Evolutionary conservation across 2,113 vertebrate genomes (phyloP).

Genomic region (Haplochromis burtoni): DNA sequence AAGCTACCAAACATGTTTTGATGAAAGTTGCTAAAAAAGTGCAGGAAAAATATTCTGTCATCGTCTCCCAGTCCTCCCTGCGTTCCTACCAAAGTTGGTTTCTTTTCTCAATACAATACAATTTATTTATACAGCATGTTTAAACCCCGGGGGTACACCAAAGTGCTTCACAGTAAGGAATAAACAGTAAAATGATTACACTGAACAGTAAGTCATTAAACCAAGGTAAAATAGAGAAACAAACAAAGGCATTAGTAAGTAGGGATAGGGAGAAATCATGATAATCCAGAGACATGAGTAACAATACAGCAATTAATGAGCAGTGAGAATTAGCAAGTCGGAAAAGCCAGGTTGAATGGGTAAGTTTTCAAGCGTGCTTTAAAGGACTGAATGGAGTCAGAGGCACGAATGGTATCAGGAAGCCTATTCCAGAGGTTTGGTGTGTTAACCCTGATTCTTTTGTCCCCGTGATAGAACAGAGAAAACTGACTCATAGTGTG

Average conservation of each 20-base stretch:
- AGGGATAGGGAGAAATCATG: not conserved
- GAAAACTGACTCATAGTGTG: too few relatives aligned
- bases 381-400: not conserved
- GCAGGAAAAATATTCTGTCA: not conserved
- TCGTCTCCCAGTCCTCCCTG: not conserved
- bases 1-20: not conserved
- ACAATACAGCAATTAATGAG: not conserved
- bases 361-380: not conserved
- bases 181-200: not conserved
- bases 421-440: not conserved
- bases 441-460: too few relatives aligned
- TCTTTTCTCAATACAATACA: not conserved
- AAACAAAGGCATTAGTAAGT: not conserved
- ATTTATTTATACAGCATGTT: not conserved
- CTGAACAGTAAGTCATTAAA: not conserved
- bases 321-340: not conserved
- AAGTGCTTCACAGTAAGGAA: not conserved
- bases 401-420: not conserved
- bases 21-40: not conserved
- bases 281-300: not conserved
- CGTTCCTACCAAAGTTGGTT: not conserved
- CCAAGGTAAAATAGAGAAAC: not conserved
- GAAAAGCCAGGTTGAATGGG: not conserved
- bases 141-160: not conserved
- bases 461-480: too few relatives aligned